Percentiles rank a stretch among this genome's conserved stretches.
Evolutionary conservation across 2,888 invertebrate species (phyloP).

Genomic region (Congeria kusceri): DNA sequence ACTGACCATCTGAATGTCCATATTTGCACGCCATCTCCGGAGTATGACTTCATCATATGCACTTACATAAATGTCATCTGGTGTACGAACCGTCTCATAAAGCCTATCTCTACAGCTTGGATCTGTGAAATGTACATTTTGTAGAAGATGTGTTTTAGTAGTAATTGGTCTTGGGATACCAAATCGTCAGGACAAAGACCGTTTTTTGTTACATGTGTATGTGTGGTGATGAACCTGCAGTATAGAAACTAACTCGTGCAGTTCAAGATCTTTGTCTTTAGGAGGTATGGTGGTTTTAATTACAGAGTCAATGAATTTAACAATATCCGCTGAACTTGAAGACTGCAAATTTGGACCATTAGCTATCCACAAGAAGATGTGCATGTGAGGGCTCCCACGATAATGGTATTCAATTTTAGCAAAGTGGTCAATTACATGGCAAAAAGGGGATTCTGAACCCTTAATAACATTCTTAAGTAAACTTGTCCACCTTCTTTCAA

Average conservation of each 20-base stretch:
- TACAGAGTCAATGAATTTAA: not conserved
- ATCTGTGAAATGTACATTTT: conserved; percentile 29
- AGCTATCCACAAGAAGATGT: conserved; percentile 30
- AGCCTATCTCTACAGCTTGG: conserved; percentile 28
- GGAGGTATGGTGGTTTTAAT: conserved; percentile 1
- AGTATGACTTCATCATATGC: conserved; percentile 27
- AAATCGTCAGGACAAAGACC: conserved; percentile 49
- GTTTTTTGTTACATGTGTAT: conserved; percentile 2
- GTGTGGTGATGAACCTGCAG: conserved; percentile 29
- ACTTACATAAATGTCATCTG: conserved; percentile 23
- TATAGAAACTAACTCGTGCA: conserved; percentile 14
- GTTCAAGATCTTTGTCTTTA: conserved; percentile 6
- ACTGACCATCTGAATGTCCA: conserved; percentile 41
- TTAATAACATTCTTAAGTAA: conserved; percentile 23
- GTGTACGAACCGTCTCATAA: conserved; percentile 43
- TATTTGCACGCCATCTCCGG: conserved; percentile 33
- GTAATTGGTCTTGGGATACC: conserved; percentile 34
- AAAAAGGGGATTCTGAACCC: conserved; percentile 21
- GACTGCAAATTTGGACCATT: conserved; percentile 18
- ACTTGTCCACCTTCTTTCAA: conserved; percentile 29
- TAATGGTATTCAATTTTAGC: conserved; percentile 23
- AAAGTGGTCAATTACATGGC: conserved; percentile 29
- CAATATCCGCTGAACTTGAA: conserved; percentile 14
- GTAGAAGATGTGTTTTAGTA: conserved; percentile 25
- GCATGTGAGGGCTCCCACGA: conserved; percentile 30